Evolutionary conservation across 92 coral and sea anemone species (phyloP).

Genomic region (Heteractis magnifica): DNA sequence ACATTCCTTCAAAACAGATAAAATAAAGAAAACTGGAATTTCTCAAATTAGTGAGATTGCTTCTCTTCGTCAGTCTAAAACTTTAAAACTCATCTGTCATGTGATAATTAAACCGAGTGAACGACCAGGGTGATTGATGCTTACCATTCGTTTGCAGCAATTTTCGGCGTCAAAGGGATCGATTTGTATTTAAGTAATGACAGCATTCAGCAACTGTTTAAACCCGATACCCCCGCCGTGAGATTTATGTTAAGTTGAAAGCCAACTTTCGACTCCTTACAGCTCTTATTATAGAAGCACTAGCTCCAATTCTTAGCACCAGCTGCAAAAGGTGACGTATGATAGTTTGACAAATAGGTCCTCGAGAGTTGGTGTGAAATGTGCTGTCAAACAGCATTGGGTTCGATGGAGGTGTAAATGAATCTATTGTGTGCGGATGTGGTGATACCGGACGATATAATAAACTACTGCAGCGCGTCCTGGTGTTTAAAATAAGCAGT

Average conservation of each 20-base stretch:
- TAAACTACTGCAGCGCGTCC: conserved; percentile 23
- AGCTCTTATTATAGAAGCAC: neutral
- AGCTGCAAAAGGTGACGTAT: conserved; percentile 12
- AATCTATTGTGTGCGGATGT: conserved; percentile 75
- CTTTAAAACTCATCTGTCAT: neutral
- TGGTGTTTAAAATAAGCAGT: conserved; percentile 6
- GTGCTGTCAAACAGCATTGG: conserved; percentile 64
- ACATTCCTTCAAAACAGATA: neutral
- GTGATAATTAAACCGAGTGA: neutral
- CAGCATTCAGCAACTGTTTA: conserved; percentile 22
- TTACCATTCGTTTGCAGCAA: neutral
- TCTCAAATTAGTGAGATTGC: conserved; percentile 1
- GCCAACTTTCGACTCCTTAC: neutral
- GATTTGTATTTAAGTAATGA: conserved; percentile 13
- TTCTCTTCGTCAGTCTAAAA: neutral
- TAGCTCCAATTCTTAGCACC: neutral
- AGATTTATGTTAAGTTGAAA: neutral
- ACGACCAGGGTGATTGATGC: neutral
- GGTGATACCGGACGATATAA: conserved; percentile 44
- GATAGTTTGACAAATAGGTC: conserved; percentile 54
- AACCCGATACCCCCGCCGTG: conserved; percentile 23
- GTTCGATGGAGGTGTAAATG: conserved; percentile 84
- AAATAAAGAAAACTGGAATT: neutral
- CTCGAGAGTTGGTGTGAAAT: conserved; percentile 27
- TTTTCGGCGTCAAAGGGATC: neutral